phyloP scores from a whole-genome alignment of 1,140 invertebrate species.

The Danaus plexippus region DNA sequence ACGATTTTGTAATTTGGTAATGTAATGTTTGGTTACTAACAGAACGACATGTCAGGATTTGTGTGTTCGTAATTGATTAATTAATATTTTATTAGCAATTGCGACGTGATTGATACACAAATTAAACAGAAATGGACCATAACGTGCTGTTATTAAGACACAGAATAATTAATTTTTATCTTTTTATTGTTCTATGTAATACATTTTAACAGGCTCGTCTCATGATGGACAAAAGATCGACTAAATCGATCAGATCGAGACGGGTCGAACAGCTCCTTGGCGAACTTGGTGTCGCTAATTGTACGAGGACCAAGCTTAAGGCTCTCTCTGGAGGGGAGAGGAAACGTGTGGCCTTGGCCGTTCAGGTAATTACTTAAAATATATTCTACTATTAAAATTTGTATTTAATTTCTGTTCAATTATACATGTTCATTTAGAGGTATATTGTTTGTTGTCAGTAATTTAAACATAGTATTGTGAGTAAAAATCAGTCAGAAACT shows the following conservation, averaged over 20 bases:
- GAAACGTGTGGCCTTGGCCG: constrained; percentile 88
- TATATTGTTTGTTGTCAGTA: neutral
- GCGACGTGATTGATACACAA: too few species aligned
- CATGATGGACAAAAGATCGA: constrained; percentile 72
- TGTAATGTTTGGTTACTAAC: too few species aligned
- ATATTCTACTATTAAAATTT: neutral
- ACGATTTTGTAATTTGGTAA: too few species aligned
- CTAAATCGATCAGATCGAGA: constrained; percentile 49
- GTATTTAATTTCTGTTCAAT: neutral
- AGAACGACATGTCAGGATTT: too few species aligned
- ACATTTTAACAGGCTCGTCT: constrained; percentile 66
- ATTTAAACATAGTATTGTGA: neutral
- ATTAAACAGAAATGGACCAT: too few species aligned
- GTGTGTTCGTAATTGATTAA: too few species aligned
- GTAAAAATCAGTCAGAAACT: too few species aligned
- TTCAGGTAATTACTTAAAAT: constrained; percentile 75
- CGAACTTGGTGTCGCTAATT: constrained; percentile 79
- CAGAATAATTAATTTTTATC: too few species aligned
- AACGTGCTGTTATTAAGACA: too few species aligned
- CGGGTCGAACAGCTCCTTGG: constrained; percentile 65
- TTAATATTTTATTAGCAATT: too few species aligned
- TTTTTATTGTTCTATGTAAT: neutral
- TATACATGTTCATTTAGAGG: neutral
- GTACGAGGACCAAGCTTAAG: constrained; percentile 77
- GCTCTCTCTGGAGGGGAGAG: constrained; percentile 88